These are phyloP conservation scores for Radopholus similis DNA, from an alignment of 1,140 invertebrate species.

Conservation along the genomic window DNA sequence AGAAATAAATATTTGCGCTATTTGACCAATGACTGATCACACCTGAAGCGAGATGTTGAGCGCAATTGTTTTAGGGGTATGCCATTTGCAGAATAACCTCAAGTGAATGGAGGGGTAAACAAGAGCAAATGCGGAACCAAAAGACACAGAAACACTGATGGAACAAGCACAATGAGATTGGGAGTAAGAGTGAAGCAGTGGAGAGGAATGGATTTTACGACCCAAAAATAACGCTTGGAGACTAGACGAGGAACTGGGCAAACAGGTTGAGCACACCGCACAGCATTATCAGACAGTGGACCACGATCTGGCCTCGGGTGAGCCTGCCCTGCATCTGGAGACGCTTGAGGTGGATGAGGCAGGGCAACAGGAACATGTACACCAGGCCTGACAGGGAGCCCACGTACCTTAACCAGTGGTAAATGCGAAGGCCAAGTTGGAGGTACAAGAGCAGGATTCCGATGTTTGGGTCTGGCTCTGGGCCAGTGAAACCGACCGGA, in stretches of 20 bases:
- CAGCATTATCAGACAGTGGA: constrained; percentile 61
- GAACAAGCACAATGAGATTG: neutral
- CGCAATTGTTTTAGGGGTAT: constrained; percentile 81
- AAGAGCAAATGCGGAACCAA: neutral
- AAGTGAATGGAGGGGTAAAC: neutral
- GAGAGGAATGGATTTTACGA: neutral
- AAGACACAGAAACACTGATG: neutral
- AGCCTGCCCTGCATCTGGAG: constrained; percentile 67
- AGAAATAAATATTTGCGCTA: neutral
- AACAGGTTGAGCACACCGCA: constrained; percentile 63
- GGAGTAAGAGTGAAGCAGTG: neutral
- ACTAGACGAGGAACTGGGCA: constrained; percentile 60
- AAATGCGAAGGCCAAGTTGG: constrained; percentile 5
- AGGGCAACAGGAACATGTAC: constrained; percentile 79
- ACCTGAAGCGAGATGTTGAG: constrained; percentile 12
- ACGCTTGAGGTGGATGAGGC: constrained; percentile 71
- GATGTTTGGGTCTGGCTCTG: no score
- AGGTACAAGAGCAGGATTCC: neutral
- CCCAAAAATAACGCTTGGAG: neutral
- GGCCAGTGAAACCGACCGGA: constrained; percentile 70
- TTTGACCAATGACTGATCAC: neutral
- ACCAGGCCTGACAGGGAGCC: constrained; percentile 79
- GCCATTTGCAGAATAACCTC: constrained; percentile 61
- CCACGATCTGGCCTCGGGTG: constrained; percentile 58
- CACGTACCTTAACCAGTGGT: constrained; percentile 70